Evolutionary conservation across 2,888 invertebrate species (phyloP), one percentile per base, ranked within the genome.

Genomic region (Pheosia tremula): DNA sequence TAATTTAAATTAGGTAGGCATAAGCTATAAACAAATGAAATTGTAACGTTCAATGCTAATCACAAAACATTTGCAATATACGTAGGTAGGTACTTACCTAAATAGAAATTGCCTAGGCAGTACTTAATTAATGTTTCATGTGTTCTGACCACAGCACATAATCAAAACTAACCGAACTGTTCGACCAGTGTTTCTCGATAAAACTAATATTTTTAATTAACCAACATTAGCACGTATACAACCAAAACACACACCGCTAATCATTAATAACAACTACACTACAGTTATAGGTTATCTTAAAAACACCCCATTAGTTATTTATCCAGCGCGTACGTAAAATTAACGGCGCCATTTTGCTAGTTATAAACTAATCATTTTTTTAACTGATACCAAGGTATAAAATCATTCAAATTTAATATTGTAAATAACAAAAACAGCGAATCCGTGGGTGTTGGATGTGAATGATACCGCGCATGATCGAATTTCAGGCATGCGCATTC

Each of bases 401-500:
- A 41, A 3, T 41, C 8, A 41, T 41, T 41, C 8, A 7, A 8
- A 7, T 41, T 41, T 41, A 41, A 41, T 41, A 7, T 41, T 41
- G 41, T 47, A 41, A 39, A 56, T 56, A 56, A 82, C 82, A 81
- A 79, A 84, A 78, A 80, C 71, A 71, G 24, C 24, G 68, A 69
- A 67, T 63, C 57, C 65, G 67, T 69, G 77, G 75, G 72, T 78
- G 73, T 70, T 71, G 68, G 67, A 65, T 62, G 63, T 41, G 68
- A 52, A 43, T 55, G 43, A 4, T 60, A 43, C 60, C 11, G 81
- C 86, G 86, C 86, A 85, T 79, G 86, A n/a, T 64, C 24, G 37
- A 39, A 43, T 53, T 60, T 0, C 47, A 8, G 71, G 57, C 85
- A 74, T 85, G 86, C 86, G 86, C 83, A 75, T 6, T 63, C 24